Conservation (phyloP, 2,888 invertebrate genomes). For the Aphidoletes aphidimyza region DNA sequence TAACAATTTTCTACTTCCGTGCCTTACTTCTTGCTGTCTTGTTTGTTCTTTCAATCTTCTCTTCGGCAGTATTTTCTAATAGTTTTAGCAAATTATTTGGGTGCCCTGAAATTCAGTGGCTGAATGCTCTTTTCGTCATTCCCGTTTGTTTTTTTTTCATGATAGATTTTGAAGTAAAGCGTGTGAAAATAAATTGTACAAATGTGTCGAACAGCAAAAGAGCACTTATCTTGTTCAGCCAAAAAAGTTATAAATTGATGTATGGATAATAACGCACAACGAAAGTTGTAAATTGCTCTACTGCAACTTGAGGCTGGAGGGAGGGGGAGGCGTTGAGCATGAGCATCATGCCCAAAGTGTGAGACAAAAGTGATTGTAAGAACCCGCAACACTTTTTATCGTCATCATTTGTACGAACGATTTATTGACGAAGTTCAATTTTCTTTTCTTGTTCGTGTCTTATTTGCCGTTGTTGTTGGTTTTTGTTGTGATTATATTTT, state of each 20-base stretch:
- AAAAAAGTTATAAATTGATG: constrained; percentile 44
- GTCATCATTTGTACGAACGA: constrained; percentile 16
- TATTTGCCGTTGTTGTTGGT: background rate
- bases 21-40: background rate
- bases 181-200: background rate
- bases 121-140: background rate
- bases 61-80: background rate
- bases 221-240: constrained; percentile 30
- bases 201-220: constrained; percentile 32
- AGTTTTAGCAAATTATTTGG: constrained; percentile 42
- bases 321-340: too few species aligned
- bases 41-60: background rate
- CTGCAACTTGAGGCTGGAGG: too few species aligned
- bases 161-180: background rate
- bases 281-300: constrained; percentile 2
- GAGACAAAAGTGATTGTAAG: background rate
- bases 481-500: constrained; percentile 1
- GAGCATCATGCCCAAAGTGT: too few species aligned
- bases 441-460: background rate
- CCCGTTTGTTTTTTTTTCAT: background rate
- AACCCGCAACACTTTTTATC: constrained; percentile 9
- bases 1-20: constrained; percentile 16
- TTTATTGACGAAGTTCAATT: constrained; percentile 52
- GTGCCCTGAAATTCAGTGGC: background rate
- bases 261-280: constrained; percentile 16